Base-by-base conservation (phyloP, 1,140 invertebrate genomes). In the Meteorus sp. region DNA sequence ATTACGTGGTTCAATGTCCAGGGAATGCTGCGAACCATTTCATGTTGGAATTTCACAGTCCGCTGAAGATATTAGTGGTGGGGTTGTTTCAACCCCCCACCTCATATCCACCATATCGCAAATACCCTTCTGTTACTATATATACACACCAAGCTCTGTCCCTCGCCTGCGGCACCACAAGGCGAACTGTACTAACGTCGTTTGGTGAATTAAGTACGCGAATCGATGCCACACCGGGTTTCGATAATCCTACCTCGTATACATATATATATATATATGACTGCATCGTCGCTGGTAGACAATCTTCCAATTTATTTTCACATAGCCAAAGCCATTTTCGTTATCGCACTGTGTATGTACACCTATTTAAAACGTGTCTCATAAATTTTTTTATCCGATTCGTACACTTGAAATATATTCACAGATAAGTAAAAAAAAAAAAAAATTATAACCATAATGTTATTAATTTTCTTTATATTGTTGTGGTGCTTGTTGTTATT, bases 1-100 rank as follows among this genome's bases (percentile, higher is more conserved):
- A 75, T 75, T 73, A 74, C 67, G 58, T 54, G 59, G 67, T 68
- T 67, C 71, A 76, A 76, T 73, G 69, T 69, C 65, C 67, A 57
- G 59, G 61, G 68, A 75, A 72, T 74, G 68, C 66, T 55, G 62
- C 57, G 59, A 63, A 59, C 64, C 65, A 65, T 67, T 71, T 72
- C 65, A 68, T 69, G 64, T 61, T 67, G 71, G 66, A 74, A 75
- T 70, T 75, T 75, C 72, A 75, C 63, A 63, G 68, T 67, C 67
- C 63, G 66, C 57, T 58, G 65, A 60, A 59, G 65, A 72, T 71
- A 75, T 76, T 70, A 69, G 67, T 62, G 66, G 63, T 22, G 20
- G 29, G 20, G 29, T 35, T 33, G 33, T 3, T 52, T 11, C 3
- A 4, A 7, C 23, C 44, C 20, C 19, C n/a, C 2, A 25, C 27